A percentile compares a stretch with the other conserved stretches of the same genome.
phyloP scores from a whole-genome alignment of 2,113 vertebrate species.

The Anhinga anhinga region DNA sequence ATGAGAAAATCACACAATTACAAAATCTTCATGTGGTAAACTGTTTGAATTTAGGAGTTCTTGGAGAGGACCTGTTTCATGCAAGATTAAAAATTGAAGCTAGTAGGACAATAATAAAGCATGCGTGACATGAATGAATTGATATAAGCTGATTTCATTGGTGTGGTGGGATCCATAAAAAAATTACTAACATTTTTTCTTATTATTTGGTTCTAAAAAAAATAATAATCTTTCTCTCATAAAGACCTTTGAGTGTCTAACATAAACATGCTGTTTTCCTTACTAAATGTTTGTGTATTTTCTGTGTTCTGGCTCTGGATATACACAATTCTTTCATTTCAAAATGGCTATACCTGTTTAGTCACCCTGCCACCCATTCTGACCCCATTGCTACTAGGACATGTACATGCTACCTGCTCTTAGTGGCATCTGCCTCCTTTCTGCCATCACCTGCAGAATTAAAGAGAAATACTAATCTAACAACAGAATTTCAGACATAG shows the following conservation, averaged over 20 bases:
- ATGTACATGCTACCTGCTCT: neutral
- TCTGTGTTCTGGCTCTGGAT: neutral
- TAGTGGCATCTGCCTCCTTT: neutral
- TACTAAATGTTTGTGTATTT: neutral
- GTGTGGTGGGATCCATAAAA: neutral
- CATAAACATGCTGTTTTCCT: neutral
- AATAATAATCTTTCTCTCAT: neutral
- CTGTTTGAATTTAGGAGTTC: neutral
- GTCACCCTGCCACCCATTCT: neutral
- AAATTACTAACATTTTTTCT: neutral
- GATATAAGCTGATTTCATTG: neutral
- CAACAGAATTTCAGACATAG: neutral
- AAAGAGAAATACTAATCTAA: neutral
- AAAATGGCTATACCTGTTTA: neutral
- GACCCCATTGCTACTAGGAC: neutral
- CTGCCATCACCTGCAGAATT: neutral
- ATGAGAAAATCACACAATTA: neutral
- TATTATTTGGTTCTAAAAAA: neutral
- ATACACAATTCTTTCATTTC: neutral
- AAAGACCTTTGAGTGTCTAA: neutral
- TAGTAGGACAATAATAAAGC: neutral
- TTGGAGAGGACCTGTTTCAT: neutral
- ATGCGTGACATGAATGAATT: neutral
- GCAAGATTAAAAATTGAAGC: neutral
- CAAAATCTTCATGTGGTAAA: neutral